Conservation (phyloP, 1,140 invertebrate species). For the Drosophila obscura region DNA sequence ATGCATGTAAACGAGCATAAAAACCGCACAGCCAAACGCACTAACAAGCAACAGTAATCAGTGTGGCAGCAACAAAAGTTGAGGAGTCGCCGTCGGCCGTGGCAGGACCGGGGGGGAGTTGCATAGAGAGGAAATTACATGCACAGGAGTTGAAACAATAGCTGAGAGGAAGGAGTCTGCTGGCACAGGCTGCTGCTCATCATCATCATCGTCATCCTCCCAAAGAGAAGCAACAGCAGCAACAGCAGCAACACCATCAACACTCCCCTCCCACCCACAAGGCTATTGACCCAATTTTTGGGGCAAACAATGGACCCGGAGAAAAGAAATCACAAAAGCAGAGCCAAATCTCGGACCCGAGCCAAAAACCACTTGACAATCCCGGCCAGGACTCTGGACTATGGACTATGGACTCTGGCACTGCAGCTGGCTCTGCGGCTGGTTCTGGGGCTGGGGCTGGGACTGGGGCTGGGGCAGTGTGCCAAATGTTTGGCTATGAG, state of each 20-base stretch:
- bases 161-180: slow-evolving; percentile 28
- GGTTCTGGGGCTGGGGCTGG: too few species aligned
- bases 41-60: slow-evolving; percentile 77
- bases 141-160: slow-evolving; percentile 73
- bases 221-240: slow-evolving; percentile 19
- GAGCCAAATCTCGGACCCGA: slow-evolving; percentile 36
- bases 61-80: slow-evolving; percentile 54
- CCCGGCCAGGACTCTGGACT: slow-evolving; percentile 22
- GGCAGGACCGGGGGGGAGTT: background rate
- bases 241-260: slow-evolving; percentile 6
- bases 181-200: slow-evolving; percentile 55
- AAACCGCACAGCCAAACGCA: slow-evolving; percentile 77
- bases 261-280: slow-evolving; percentile 19
- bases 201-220: slow-evolving; percentile 41
- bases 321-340: slow-evolving; percentile 59
- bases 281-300: slow-evolving; percentile 72
- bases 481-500: slow-evolving; percentile 64
- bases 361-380: slow-evolving; percentile 74
- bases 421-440: too few species aligned
- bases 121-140: slow-evolving; percentile 66
- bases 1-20: slow-evolving; percentile 68
- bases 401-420: slow-evolving; percentile 10
- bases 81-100: slow-evolving; percentile 2
- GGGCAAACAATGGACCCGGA: slow-evolving; percentile 60
- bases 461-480: slow-evolving; percentile 24